Conservation (phyloP, 2,888 invertebrate species). For the Lithophane leautieri region DNA sequence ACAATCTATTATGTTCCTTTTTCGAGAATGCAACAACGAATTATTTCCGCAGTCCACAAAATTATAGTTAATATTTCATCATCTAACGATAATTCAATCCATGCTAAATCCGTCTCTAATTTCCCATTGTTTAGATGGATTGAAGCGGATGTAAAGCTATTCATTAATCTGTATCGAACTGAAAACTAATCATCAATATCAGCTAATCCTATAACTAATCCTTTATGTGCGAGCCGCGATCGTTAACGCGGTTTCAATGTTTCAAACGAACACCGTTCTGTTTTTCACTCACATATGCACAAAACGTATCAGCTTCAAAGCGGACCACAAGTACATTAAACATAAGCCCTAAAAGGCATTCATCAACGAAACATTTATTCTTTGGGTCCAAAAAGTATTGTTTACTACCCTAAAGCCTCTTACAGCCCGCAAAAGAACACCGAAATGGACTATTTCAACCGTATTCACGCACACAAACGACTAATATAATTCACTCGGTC, state of each 20-base stretch:
- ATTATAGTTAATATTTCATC: neutral
- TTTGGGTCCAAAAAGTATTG: conserved; percentile 72
- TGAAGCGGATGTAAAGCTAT: conserved; percentile 37
- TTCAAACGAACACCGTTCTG: conserved; percentile 8
- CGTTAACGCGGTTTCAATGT: conserved; percentile 29
- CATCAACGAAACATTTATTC: conserved; percentile 69
- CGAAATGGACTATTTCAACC: conserved; percentile 80
- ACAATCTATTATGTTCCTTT: neutral
- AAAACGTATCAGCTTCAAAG: conserved; percentile 51
- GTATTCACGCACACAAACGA: conserved; percentile 82
- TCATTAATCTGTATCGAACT: conserved; percentile 50
- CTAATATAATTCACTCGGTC: conserved; percentile 81
- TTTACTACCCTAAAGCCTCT: conserved; percentile 76
- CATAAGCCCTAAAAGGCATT: conserved; percentile 66
- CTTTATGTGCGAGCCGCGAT: conserved; percentile 27
- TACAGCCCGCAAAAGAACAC: conserved; percentile 76
- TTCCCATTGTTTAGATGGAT: conserved; percentile 25
- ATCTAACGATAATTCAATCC: neutral
- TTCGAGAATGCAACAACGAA: neutral
- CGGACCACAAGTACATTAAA: conserved; percentile 43
- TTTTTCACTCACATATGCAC: conserved; percentile 21
- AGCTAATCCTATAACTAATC: conserved; percentile 48
- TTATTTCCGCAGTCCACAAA: neutral
- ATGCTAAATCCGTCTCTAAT: conserved; percentile 31
- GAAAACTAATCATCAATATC: conserved; percentile 48